phyloP scores from a whole-genome alignment of 2,888 invertebrate species.

The Cataglyphis cursor region DNA sequence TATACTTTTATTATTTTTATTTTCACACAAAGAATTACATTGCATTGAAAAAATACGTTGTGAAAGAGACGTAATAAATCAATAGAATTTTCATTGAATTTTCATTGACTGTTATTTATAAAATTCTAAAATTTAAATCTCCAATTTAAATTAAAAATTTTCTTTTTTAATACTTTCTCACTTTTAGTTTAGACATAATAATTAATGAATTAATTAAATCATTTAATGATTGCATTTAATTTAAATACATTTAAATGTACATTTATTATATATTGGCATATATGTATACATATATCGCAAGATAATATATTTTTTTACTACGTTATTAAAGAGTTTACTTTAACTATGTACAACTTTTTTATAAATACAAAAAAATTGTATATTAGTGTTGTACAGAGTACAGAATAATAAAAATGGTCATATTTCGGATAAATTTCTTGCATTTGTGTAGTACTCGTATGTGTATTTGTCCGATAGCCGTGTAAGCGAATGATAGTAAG shows the following conservation, averaged over 20 bases:
- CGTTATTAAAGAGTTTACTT: neutral
- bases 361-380: neutral
- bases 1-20: neutral
- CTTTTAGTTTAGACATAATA: neutral
- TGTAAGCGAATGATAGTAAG: conserved; percentile 4
- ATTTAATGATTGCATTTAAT: neutral
- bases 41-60: neutral
- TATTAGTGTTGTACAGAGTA: too few species aligned
- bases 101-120: neutral
- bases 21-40: neutral
- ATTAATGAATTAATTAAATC: neutral
- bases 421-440: neutral
- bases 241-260: neutral
- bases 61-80: neutral
- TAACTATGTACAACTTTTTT: neutral
- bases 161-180: neutral
- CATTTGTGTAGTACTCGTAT: neutral
- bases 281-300: neutral
- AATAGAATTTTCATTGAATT: neutral
- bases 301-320: neutral
- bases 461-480: neutral
- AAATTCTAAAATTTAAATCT: neutral
- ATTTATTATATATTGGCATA: neutral
- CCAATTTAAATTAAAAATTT: neutral
- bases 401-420: neutral